Evolutionary conservation across 2,113 vertebrate genomes (phyloP).

Genomic region (Proterorhinus semilunaris): DNA sequence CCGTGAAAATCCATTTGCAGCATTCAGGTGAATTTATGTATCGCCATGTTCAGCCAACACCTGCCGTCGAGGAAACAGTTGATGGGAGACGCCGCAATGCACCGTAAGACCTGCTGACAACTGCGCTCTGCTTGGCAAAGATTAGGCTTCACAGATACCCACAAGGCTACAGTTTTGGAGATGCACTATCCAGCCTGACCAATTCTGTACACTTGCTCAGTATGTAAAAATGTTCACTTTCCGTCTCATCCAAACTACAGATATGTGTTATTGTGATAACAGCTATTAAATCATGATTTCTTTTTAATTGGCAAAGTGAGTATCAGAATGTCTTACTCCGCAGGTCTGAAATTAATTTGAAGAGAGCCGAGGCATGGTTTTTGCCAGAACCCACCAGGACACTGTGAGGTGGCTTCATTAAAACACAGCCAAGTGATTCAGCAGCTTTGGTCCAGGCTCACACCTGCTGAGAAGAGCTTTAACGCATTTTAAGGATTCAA

Average conservation of each 20-base stretch:
- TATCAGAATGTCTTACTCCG: too few relatives aligned
- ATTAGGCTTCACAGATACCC: slow-evolving; percentile 22
- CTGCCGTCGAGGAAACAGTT: not conserved
- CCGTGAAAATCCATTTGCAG: slow-evolving; percentile 19
- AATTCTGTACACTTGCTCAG: too few relatives aligned
- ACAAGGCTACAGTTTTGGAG: not conserved
- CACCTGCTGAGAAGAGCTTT: slow-evolving; percentile 16
- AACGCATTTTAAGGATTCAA: slow-evolving; percentile 2
- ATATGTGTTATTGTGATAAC: too few relatives aligned
- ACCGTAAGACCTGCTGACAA: slow-evolving; percentile 10
- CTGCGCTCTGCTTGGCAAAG: slow-evolving; percentile 28
- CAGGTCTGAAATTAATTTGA: not conserved
- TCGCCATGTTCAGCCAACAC: not conserved
- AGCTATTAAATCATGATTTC: not conserved
- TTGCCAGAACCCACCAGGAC: slow-evolving; percentile 28
- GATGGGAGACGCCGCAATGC: slow-evolving; percentile 1
- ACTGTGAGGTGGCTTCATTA: slow-evolving; percentile 38
- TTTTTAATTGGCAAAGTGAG: not conserved
- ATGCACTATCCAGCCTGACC: too few relatives aligned
- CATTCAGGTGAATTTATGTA: slow-evolving; percentile 22
- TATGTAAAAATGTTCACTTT: too few relatives aligned
- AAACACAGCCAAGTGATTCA: slow-evolving; percentile 31
- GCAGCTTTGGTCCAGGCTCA: slow-evolving; percentile 17
- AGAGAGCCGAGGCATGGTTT: slow-evolving; percentile 20
- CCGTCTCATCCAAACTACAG: too few relatives aligned